Conservation (phyloP, 2,888 invertebrate genomes). For the Beris morrisii region DNA sequence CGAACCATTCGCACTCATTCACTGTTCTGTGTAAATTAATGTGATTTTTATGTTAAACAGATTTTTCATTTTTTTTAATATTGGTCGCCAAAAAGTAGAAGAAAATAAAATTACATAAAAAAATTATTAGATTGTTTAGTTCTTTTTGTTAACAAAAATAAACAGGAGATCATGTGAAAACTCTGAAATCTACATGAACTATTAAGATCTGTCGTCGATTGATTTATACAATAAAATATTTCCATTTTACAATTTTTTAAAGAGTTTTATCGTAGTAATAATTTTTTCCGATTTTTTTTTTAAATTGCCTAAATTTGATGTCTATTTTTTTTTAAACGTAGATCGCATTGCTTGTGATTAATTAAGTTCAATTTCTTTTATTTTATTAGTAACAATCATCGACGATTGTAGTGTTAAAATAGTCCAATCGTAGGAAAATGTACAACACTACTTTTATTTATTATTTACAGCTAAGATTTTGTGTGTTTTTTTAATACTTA, state of each 20-base stretch:
- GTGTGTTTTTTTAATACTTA: slow-evolving; percentile 12
- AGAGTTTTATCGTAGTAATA: background rate
- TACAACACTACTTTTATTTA: slow-evolving; percentile 34
- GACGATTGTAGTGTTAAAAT: slow-evolving; percentile 34
- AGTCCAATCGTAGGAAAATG: slow-evolving; percentile 39
- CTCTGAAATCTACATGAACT: slow-evolving; percentile 40
- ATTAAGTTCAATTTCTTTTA: slow-evolving; percentile 13
- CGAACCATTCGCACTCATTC: background rate
- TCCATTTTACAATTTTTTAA: slow-evolving; percentile 7
- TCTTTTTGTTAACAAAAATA: slow-evolving; percentile 19
- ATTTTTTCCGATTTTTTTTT: too few relatives aligned
- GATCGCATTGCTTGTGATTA: background rate
- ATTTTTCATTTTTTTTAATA: too few relatives aligned
- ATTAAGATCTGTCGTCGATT: slow-evolving; percentile 28
- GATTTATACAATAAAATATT: background rate
- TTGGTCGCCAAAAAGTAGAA: slow-evolving; percentile 2
- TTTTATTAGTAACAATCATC: slow-evolving; percentile 24
- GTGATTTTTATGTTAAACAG: background rate
- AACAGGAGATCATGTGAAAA: slow-evolving; percentile 41
- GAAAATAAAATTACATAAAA: slow-evolving; percentile 5
- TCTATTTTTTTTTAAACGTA: background rate
- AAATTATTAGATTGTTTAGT: slow-evolving; percentile 11
- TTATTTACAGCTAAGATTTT: slow-evolving; percentile 13
- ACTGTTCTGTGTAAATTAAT: too few relatives aligned
- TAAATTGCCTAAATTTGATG: too few relatives aligned